phyloP scores from a whole-genome alignment of 2,888 invertebrate species.

The Melieria picta region DNA sequence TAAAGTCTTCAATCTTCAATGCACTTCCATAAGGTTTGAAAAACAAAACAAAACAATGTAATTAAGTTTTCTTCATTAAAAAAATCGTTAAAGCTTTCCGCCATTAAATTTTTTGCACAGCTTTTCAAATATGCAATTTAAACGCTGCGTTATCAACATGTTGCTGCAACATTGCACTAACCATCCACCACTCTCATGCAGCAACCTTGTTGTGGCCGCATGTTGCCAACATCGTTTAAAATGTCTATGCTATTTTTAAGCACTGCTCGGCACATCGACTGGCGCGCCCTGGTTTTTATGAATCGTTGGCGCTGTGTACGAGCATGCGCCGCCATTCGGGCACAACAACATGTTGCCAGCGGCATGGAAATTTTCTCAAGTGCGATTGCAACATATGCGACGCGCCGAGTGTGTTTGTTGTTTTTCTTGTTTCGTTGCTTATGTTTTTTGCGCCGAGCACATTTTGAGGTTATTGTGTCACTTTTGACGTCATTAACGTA shows the following conservation, averaged over 20 bases:
- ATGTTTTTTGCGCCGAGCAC: not conserved
- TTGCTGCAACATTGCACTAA: slow-evolving; percentile 1
- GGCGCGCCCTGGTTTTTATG: not conserved
- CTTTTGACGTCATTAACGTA: slow-evolving; percentile 50
- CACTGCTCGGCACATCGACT: not conserved
- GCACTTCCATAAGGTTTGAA: too few species aligned
- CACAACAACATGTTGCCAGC: too few species aligned
- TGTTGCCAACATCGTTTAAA: not conserved
- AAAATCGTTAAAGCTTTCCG: too few species aligned
- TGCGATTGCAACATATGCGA: too few species aligned
- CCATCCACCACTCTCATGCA: not conserved
- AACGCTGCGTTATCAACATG: not conserved
- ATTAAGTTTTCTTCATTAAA: too few species aligned
- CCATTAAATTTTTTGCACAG: too few species aligned
- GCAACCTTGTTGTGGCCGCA: not conserved
- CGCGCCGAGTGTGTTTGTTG: not conserved
- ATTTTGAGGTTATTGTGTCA: slow-evolving; percentile 53
- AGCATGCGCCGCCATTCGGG: too few species aligned
- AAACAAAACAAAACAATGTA: too few species aligned
- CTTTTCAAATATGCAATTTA: too few species aligned
- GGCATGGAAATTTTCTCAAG: too few species aligned
- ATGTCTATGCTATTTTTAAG: not conserved
- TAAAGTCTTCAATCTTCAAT: too few species aligned
- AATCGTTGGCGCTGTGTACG: too few species aligned
- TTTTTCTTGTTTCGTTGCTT: slow-evolving; percentile 1